These are phyloP conservation scores for Gymnocephalus cernua DNA, from an alignment of 2,113 vertebrate genomes.

Conservation along the genomic window DNA sequence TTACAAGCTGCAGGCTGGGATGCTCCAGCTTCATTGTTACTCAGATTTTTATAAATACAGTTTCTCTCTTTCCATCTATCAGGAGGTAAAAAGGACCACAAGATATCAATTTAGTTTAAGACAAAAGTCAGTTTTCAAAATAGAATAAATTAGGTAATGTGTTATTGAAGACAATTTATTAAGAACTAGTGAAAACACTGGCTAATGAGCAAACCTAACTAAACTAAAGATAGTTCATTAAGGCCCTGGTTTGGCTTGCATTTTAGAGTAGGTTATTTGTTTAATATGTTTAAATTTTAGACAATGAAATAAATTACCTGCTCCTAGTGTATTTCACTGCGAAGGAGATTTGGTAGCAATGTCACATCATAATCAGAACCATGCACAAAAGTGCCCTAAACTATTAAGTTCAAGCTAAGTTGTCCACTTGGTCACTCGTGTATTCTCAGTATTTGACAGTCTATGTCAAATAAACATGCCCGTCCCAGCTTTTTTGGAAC, in stretches of 20 bases:
- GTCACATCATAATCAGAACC: slow-evolving; percentile 75
- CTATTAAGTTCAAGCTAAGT: slow-evolving; percentile 71
- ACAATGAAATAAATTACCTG: not conserved
- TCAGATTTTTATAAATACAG: not conserved
- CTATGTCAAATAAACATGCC: not conserved
- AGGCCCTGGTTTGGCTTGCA: not conserved
- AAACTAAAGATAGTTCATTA: not conserved
- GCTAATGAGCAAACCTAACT: not conserved
- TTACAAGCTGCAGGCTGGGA: slow-evolving; percentile 8
- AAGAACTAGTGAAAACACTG: not conserved
- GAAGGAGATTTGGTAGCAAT: slow-evolving; percentile 26
- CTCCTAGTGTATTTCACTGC: slow-evolving; percentile 4
- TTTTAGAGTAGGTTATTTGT: not conserved
- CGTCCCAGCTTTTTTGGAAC: too few species aligned
- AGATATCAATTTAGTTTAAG: not conserved
- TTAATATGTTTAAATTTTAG: not conserved
- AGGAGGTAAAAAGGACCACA: not conserved
- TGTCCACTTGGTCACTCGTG: slow-evolving; percentile 58
- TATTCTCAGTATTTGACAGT: slow-evolving; percentile 24
- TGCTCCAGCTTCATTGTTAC: not conserved
- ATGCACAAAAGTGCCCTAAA: slow-evolving; percentile 71
- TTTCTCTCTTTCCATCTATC: not conserved
- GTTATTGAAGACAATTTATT: not conserved
- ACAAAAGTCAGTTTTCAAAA: not conserved
- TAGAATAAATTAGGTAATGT: not conserved